Evolutionary conservation across 2,888 invertebrate genomes (phyloP).

Genomic region (Drosophila longiperda): DNA sequence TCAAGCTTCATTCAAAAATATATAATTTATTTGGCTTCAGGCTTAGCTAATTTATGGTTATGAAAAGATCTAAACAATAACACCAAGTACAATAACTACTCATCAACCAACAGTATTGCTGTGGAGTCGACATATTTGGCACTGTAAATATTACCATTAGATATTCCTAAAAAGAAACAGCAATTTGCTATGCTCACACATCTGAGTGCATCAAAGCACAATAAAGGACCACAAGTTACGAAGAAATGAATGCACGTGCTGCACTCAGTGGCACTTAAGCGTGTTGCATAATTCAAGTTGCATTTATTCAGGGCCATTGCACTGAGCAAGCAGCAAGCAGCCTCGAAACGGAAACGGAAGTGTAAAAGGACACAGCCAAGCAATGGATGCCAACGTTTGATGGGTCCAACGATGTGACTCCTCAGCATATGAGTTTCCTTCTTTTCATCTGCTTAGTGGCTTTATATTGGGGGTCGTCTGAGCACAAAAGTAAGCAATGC

Average conservation of each 20-base stretch:
- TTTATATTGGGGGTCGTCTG: constrained; percentile 52
- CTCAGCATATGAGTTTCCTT: constrained; percentile 23
- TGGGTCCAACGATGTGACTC: constrained; percentile 18
- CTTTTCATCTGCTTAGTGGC: constrained; percentile 30
- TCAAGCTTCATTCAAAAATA: constrained; percentile 25
- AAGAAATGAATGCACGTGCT: constrained; percentile 28
- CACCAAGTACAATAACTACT: neutral
- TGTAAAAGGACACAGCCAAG: constrained; percentile 46
- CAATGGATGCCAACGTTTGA: constrained; percentile 40
- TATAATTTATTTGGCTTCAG: neutral
- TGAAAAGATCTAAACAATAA: neutral
- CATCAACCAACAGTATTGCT: neutral
- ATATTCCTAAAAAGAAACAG: constrained; percentile 31
- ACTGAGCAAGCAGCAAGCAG: constrained; percentile 38
- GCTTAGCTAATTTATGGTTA: neutral
- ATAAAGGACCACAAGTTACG: neutral
- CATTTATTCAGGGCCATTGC: constrained; percentile 73
- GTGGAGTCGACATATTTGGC: neutral
- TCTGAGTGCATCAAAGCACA: neutral
- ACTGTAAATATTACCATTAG: constrained; percentile 26
- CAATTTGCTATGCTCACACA: constrained; percentile 11
- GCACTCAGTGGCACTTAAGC: constrained; percentile 67
- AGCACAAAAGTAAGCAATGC: constrained; percentile 21
- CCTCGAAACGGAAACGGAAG: constrained; percentile 61
- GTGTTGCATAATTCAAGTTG: constrained; percentile 73